These are phyloP conservation scores for Tetropium fuscum DNA, from an alignment of 2,888 invertebrate species.

Conservation along the genomic window DNA sequence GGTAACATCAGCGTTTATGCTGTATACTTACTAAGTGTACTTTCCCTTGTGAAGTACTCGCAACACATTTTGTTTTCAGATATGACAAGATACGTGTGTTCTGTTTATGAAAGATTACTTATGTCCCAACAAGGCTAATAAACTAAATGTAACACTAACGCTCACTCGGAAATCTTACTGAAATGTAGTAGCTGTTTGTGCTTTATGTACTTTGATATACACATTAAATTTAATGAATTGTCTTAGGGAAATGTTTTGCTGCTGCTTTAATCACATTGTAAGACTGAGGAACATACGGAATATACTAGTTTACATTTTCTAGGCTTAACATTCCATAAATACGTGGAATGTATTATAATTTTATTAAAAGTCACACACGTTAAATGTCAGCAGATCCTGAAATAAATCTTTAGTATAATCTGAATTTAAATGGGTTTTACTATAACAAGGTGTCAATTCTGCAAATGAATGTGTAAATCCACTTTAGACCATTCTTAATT, in stretches of 20 bases:
- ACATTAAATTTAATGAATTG: constrained; percentile 50
- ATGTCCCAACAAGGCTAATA: constrained; percentile 43
- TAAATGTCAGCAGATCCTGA: too few species aligned
- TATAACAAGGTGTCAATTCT: too few species aligned
- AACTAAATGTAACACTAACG: constrained; percentile 41
- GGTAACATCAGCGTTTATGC: constrained; percentile 12
- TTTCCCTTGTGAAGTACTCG: constrained; percentile 25
- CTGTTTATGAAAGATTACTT: constrained; percentile 44
- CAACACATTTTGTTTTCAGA: constrained; percentile 37
- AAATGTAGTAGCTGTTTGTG: constrained; percentile 37
- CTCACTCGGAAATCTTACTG: constrained; percentile 40
- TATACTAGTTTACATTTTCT: background rate
- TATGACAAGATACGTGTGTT: constrained; percentile 36
- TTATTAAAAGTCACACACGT: too few species aligned
- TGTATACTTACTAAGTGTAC: constrained; percentile 6
- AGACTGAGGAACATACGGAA: background rate
- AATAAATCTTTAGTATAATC: too few species aligned
- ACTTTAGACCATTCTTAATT: too few species aligned
- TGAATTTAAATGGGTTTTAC: too few species aligned
- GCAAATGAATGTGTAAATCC: too few species aligned
- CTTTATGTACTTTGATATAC: constrained; percentile 43
- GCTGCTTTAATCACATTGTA: constrained; percentile 9
- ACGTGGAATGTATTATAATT: too few species aligned
- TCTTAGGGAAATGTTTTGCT: constrained; percentile 40
- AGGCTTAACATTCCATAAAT: background rate